Evolutionary conservation across 2,113 vertebrate genomes (phyloP).

Genomic region (Thamnophis sirtalis): DNA sequence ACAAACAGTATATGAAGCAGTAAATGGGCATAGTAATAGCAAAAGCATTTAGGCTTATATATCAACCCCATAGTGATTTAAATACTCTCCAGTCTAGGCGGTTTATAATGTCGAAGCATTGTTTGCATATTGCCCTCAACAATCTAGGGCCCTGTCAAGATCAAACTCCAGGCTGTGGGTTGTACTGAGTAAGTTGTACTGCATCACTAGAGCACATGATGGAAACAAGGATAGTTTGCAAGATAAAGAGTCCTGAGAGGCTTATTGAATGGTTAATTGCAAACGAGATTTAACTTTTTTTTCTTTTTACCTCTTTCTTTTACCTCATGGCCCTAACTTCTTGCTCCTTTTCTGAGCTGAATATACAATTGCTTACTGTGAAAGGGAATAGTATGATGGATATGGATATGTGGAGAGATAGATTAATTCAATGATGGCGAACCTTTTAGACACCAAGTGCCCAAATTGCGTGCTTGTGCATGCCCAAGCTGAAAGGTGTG

Average conservation of each 20-base stretch:
- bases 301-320: not conserved
- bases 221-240: not conserved
- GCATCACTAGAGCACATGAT: not conserved
- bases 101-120: not conserved
- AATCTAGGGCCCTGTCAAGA: not conserved
- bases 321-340: not conserved
- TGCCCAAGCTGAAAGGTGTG: no score
- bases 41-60: not conserved
- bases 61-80: not conserved
- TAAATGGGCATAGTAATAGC: not conserved
- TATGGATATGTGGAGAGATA: not conserved
- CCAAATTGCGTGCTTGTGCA: no score
- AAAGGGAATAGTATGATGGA: not conserved
- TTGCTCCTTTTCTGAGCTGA: not conserved
- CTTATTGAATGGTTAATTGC: not conserved
- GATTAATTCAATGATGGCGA: no score
- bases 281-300: not conserved
- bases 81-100: not conserved
- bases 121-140: not conserved
- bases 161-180: not conserved
- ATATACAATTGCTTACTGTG: not conserved
- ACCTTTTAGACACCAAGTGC: no score
- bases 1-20: not conserved
- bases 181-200: not conserved
- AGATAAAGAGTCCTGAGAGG: not conserved